Conservation (phyloP, 2,888 invertebrate species). For the Philonicus albiceps region DNA sequence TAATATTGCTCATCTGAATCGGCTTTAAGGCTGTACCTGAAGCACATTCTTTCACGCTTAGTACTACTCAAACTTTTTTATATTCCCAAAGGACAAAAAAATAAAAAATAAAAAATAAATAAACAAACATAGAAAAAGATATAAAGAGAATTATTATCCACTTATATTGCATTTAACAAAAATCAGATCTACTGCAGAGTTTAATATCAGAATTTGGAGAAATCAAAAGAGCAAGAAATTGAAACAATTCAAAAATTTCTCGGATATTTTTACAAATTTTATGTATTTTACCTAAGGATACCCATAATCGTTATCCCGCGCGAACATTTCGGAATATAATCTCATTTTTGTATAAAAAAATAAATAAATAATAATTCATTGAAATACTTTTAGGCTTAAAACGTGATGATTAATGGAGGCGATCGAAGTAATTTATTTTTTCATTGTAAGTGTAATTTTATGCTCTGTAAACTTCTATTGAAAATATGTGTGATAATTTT, state of each 20-base stretch:
- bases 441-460: conserved; percentile 31
- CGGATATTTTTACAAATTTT: neutral
- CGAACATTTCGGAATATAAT: neutral
- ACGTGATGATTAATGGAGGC: neutral
- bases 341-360: neutral
- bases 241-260: neutral
- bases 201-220: neutral
- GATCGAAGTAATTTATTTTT: conserved; percentile 24
- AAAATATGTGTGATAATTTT: conserved; percentile 32
- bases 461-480: conserved; percentile 24
- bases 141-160: neutral
- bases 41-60: conserved; percentile 4
- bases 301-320: neutral
- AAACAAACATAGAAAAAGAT: neutral
- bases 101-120: too few species aligned
- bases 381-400: conserved; percentile 7
- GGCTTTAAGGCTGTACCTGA: conserved; percentile 17
- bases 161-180: neutral
- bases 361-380: neutral
- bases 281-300: neutral
- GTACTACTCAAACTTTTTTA: neutral
- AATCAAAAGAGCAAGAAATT: neutral
- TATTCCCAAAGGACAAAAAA: neutral
- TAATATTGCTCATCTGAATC: conserved; percentile 2
- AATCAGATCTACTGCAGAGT: neutral